Conservation (phyloP, 2,797 vertebrate species). For the Pyrrhura leucotis region DNA sequence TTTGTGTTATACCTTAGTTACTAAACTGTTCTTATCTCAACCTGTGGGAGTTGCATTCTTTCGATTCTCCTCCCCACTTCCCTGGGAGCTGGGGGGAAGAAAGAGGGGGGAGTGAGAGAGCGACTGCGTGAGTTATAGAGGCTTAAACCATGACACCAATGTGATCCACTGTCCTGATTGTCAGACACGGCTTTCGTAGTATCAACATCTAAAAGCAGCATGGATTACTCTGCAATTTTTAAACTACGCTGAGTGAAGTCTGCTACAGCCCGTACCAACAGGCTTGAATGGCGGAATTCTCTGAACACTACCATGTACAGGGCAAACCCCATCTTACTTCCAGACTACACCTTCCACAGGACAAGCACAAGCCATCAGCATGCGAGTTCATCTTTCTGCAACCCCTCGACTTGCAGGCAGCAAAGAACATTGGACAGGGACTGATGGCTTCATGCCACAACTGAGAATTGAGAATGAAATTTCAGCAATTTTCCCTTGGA, state of each 20-base stretch:
- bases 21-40: too few relatives aligned
- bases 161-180: background rate
- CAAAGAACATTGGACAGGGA: background rate
- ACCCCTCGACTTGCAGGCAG: background rate
- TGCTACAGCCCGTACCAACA: background rate
- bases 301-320: background rate
- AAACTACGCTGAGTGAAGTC: background rate
- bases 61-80: too few relatives aligned
- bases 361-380: background rate
- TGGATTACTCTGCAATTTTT: background rate
- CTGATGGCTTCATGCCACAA: background rate
- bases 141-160: too few relatives aligned
- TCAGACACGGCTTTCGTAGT: rapidly evolving
- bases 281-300: rapidly evolving
- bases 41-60: too few relatives aligned
- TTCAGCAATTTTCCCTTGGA: background rate
- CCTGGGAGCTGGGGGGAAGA: too few relatives aligned
- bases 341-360: background rate
- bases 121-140: too few relatives aligned
- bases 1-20: too few relatives aligned
- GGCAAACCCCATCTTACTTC: background rate
- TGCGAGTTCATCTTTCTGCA: rapidly evolving
- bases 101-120: too few relatives aligned
- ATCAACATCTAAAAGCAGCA: background rate
- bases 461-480: background rate